Evolutionary conservation across 2,113 vertebrate genomes (phyloP), one percentile per base, ranked within the genome.

Genomic region (Stigmatopora nigra): DNA sequence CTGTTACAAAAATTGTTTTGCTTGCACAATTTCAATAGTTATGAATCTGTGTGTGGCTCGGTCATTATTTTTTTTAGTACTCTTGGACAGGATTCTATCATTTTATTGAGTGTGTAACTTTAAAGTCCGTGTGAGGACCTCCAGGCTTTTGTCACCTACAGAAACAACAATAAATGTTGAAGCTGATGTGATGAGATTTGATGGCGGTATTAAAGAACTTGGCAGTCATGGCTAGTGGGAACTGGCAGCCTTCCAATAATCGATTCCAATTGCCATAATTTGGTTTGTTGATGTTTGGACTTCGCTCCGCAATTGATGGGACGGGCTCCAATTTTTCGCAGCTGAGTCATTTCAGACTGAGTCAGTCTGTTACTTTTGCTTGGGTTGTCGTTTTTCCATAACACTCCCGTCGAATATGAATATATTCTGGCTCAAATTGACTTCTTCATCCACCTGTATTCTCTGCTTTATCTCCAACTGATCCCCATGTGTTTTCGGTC

Each of bases 401-500:
- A 56, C 1, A 12, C 22, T 2, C 7, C 25, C 14, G 52, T 12
- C 15, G 25, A 19, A 56, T 31, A 58, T 38, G 9, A 44, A 44
- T 11, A n/a, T 20, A 44, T 8, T 11, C 11, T 10, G 10, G n/a
- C 59, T 19, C 1, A 63, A 70, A 19, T 19, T 0, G 16, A 55
- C 53, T 36, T 44, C 20, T 46, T 52, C 38, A 49, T 67, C 56
- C 59, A 1, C 3, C 19, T n/a, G 4, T 8, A 9, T 41, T 46
- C 45, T 36, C 67, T 58, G 65, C 63, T 63, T 73, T 67, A 56
- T 72, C n/a, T 62, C 7, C 63, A 81, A 71, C 69, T 69, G 7
- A 76, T 79, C 60, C 38, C 9, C 9, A 17, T 62, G 61, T 22
- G 10, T 41, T n/a, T 6, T 36, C 35, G 8, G 48, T 12, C 55